These are phyloP conservation scores for Microcebus griseorufus DNA, from an alignment of 2,113 vertebrate genomes.

Conservation along the genomic window DNA sequence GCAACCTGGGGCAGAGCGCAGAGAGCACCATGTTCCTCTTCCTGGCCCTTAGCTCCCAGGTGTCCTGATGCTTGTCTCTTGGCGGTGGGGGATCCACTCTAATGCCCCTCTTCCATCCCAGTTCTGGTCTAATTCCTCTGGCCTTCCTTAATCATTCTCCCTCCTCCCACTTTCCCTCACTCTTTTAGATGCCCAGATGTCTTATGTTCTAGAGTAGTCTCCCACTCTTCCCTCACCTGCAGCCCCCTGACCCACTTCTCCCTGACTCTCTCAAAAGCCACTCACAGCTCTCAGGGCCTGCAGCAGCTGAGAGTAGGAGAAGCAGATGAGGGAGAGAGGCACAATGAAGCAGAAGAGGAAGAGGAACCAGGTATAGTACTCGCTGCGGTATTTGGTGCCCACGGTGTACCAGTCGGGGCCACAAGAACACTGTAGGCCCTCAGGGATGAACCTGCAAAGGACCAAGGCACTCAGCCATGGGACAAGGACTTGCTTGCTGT, in stretches of 20 bases:
- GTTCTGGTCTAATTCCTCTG: background rate
- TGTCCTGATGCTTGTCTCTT: background rate
- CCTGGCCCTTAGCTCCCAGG: background rate
- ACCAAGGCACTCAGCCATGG: background rate
- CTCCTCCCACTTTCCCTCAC: background rate
- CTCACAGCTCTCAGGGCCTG: constrained; percentile 86
- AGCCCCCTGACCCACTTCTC: background rate
- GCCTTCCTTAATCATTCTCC: background rate
- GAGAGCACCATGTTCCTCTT: background rate
- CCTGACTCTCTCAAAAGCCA: background rate
- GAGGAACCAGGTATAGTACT: constrained; percentile 89
- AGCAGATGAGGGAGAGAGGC: constrained; percentile 87
- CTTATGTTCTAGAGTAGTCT: background rate
- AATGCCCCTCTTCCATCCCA: background rate
- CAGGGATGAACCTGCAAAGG: constrained; percentile 83
- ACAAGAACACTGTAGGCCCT: constrained; percentile 91
- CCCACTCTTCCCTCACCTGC: background rate
- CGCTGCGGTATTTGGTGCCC: constrained; percentile 85
- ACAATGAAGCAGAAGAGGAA: constrained; percentile 89
- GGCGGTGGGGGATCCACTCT: background rate
- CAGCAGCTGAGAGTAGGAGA: constrained; percentile 88
- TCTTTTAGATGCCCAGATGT: background rate
- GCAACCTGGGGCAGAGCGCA: constrained; percentile 83
- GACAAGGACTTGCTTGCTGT: rapidly evolving
- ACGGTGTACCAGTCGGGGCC: constrained; percentile 91